phyloP scores from a whole-genome alignment of 1,140 invertebrate genomes.

The Heterodera schachtii region DNA sequence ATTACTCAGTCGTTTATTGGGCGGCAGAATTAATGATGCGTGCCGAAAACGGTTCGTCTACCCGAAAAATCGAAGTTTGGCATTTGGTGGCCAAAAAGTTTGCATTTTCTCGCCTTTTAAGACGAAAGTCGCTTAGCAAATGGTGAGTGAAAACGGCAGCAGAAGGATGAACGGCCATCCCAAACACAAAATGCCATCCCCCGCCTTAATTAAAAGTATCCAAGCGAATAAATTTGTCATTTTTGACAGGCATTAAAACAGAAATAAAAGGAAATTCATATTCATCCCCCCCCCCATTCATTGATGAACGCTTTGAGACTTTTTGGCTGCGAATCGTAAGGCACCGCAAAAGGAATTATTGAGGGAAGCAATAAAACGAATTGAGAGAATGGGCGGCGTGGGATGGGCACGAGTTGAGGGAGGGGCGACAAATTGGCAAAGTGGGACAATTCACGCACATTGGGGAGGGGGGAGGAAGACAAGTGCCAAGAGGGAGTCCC shows the following conservation, averaged over 20 bases:
- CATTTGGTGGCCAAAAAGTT: neutral
- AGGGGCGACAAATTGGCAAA: neutral
- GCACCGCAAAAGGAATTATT: neutral
- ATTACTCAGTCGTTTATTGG: neutral
- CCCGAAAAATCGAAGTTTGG: neutral
- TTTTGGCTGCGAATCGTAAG: neutral
- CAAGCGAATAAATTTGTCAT: neutral
- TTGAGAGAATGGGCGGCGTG: too few relatives aligned
- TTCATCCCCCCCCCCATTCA: neutral
- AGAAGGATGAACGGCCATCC: neutral
- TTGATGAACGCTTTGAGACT: neutral
- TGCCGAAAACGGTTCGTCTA: neutral
- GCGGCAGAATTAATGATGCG: neutral
- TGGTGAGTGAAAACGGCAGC: too few relatives aligned
- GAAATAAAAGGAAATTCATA: neutral
- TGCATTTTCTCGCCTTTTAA: neutral
- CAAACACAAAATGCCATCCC: neutral
- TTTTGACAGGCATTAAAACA: neutral
- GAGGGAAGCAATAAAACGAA: neutral
- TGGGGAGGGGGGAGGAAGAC: neutral
- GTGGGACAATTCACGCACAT: neutral
- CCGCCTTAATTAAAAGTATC: neutral
- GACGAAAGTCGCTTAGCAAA: neutral
- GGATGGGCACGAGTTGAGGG: neutral
- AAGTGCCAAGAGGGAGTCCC: neutral